Base-by-base conservation (phyloP, 1,140 invertebrate species). In the Cyclargus thomasi region DNA sequence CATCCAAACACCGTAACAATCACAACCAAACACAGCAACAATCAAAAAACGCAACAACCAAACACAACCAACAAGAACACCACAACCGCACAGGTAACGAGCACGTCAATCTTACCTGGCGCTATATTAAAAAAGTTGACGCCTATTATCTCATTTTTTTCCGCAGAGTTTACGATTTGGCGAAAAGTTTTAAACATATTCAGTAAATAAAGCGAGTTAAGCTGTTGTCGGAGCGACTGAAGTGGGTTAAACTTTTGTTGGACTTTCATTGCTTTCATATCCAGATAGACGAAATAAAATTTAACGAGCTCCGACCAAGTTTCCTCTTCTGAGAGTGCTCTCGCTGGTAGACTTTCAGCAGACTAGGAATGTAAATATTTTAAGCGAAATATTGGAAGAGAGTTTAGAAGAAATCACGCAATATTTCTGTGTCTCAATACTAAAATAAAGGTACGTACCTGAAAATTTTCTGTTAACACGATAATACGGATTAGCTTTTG, bases 231-330 rank as follows among this genome's bases (percentile, higher is more conserved):
- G 53, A 23, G 53, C 55, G 23, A 7, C 17, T 17, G 35, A 66
- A 59, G 53, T 66, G 55, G 53, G 65, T 59, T 59, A 59, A 66
- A 66, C 65, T 66, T 66, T 59, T 59, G 20, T 35, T 22, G 53
- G 57, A 66, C 22, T 66, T 66, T 59, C 55, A 59, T 66, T 59
- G 55, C 53, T 66, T 66, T 66, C 35, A 35, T 55, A 59, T 22
- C 65, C 23, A 29, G 65, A 66, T 57, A 66, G 55, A 29, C 22
- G 53, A 57, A 59, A 55, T 59, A 23, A 66, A 66, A 39, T 55
- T 18, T 57, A 55, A 59, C 17, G 23, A 55, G 65, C 23, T 57
- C 20, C 39, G 53, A 2, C 20, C 10, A 59, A 35, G 35, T 35
- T 57, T 11, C 23, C 29, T 8, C 7, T 59, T 7, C 23, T 35